Evolutionary conservation across 1,140 invertebrate species (phyloP).

Genomic region (Neomicropteryx cornuta): DNA sequence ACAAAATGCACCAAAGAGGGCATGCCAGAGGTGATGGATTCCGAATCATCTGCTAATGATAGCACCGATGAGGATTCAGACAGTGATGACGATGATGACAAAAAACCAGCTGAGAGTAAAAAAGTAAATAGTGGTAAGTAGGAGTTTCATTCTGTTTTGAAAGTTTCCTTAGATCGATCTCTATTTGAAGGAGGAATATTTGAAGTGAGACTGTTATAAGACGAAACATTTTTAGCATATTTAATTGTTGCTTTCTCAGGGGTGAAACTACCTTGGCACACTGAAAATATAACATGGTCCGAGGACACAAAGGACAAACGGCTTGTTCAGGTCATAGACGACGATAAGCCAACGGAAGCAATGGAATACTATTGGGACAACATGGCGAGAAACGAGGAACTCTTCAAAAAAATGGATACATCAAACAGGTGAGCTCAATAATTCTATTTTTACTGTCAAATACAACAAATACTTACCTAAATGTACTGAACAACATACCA

Average conservation of each 20-base stretch:
- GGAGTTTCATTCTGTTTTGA: too few species aligned
- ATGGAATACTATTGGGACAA: neutral
- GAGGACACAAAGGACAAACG: conserved; percentile 15
- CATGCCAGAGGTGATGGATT: neutral
- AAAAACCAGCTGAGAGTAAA: conserved; percentile 12
- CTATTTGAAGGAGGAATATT: too few species aligned
- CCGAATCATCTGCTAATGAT: too few species aligned
- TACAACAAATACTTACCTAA: too few species aligned
- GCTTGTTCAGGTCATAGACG: conserved; percentile 27
- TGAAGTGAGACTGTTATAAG: too few species aligned
- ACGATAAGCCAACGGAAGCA: conserved; percentile 9
- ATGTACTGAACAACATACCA: too few species aligned
- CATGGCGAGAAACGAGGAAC: neutral
- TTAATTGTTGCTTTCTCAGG: conserved; percentile 10
- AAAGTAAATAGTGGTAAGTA: too few species aligned
- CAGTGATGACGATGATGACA: conserved; percentile 15
- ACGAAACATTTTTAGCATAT: too few species aligned
- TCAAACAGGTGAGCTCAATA: neutral
- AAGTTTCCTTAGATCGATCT: too few species aligned
- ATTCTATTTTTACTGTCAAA: too few species aligned
- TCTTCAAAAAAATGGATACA: neutral
- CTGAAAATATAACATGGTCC: conserved; percentile 13
- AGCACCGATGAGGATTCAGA: too few species aligned
- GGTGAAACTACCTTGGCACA: conserved; percentile 11
- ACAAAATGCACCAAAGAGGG: neutral